These are phyloP conservation scores for Pteropus rufus DNA, from an alignment of 2,797 vertebrate genomes.

Conservation along the genomic window DNA sequence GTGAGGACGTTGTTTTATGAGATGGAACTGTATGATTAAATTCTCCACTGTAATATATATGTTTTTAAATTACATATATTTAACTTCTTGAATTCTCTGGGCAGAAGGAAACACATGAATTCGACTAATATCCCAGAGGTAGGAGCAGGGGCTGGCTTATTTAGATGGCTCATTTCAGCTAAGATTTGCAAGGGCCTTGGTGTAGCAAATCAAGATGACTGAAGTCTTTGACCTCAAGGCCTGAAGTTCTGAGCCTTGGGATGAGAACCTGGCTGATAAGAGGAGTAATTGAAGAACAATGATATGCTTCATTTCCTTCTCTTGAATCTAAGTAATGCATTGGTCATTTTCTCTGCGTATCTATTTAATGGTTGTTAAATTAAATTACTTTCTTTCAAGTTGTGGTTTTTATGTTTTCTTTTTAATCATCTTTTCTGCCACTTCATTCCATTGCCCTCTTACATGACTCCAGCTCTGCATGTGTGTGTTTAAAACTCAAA, in stretches of 20 bases:
- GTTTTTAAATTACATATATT: background rate
- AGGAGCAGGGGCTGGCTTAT: background rate
- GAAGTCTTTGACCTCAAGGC: background rate
- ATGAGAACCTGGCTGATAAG: background rate
- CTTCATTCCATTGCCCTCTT: background rate
- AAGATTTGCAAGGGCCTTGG: constrained; percentile 25
- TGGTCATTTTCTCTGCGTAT: constrained; percentile 43
- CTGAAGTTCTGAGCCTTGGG: background rate
- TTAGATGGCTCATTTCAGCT: background rate
- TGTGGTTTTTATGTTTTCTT: constrained; percentile 32
- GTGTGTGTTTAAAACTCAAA: background rate
- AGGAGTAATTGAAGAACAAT: constrained; percentile 49
- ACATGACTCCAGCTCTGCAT: background rate
- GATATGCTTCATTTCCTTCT: constrained; percentile 35
- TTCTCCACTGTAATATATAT: background rate
- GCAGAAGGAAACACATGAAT: background rate
- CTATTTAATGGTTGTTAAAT: constrained; percentile 62
- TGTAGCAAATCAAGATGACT: constrained; percentile 4
- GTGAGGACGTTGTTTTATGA: background rate
- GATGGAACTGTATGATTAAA: background rate
- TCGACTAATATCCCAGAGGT: background rate
- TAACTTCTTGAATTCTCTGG: background rate
- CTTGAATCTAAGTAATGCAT: constrained; percentile 49
- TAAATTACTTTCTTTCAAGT: constrained; percentile 66
- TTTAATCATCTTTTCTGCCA: background rate